A percentile compares a stretch with the other conserved stretches of the same genome.
Evolutionary conservation across 1,140 invertebrate species (phyloP).

Genomic region (Musca domestica): DNA sequence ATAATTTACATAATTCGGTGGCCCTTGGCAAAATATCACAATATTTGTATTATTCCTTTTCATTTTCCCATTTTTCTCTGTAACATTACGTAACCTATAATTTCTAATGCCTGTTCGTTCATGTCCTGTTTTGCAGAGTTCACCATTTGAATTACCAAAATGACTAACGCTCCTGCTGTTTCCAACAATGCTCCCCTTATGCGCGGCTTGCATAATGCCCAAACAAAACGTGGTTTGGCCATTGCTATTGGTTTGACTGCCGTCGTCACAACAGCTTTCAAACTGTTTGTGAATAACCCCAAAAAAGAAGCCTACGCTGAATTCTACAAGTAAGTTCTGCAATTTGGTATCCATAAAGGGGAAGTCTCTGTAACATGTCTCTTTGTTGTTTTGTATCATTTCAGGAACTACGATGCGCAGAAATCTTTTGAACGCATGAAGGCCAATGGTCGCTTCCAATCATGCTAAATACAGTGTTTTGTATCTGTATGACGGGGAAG

Average conservation of each 20-base stretch:
- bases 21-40: no score
- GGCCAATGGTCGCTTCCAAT: slow-evolving; percentile 56
- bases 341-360: no score
- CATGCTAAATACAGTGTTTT: slow-evolving; percentile 28
- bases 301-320: slow-evolving; percentile 59
- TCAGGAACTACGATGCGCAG: slow-evolving; percentile 59
- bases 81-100: background rate
- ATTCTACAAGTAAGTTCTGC: slow-evolving; percentile 57
- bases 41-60: no score
- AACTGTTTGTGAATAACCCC: slow-evolving; percentile 52
- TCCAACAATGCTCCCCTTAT: slow-evolving; percentile 42
- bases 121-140: background rate
- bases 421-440: slow-evolving; percentile 60
- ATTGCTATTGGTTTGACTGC: slow-evolving; percentile 45
- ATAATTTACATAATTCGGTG: no score
- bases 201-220: slow-evolving; percentile 50
- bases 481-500: background rate
- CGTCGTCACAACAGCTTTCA: slow-evolving; percentile 40
- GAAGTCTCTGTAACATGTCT: no score
- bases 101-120: background rate
- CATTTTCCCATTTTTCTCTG: slow-evolving; percentile 1
- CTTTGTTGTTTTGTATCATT: slow-evolving; percentile 34
- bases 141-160: slow-evolving; percentile 22
- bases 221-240: slow-evolving; percentile 51
- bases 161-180: slow-evolving; percentile 41